These are phyloP conservation scores for Agrotis segetum DNA, from an alignment of 2,888 invertebrate species.

Conservation along the genomic window DNA sequence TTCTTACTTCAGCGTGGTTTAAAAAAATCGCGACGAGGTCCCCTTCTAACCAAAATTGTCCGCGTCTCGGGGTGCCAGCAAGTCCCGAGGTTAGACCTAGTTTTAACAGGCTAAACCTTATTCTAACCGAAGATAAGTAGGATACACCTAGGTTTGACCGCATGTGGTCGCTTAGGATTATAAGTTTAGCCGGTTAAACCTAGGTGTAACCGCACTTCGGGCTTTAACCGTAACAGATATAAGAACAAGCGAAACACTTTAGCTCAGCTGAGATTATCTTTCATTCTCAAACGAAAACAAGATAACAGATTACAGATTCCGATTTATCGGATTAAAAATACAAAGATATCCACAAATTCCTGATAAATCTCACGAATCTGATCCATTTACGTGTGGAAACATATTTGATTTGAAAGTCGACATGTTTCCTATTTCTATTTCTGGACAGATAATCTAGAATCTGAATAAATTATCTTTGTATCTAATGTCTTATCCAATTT, in stretches of 20 bases:
- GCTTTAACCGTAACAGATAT: too few relatives aligned
- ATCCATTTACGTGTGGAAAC: constrained; percentile 4
- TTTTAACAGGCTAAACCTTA: too few relatives aligned
- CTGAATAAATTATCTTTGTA: constrained; percentile 20
- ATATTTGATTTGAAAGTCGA: constrained; percentile 5
- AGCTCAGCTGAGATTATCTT: constrained; percentile 13
- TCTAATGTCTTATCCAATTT: constrained; percentile 23
- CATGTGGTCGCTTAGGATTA: too few relatives aligned
- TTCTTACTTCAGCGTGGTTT: too few relatives aligned
- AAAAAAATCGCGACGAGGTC: too few relatives aligned
- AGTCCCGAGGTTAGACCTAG: too few relatives aligned
- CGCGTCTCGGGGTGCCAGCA: too few relatives aligned
- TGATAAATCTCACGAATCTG: constrained; percentile 8
- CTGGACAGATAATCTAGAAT: constrained; percentile 22
- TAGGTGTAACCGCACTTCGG: too few relatives aligned
- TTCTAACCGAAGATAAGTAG: too few relatives aligned
- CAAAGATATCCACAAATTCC: constrained; percentile 22
- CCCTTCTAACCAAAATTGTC: too few relatives aligned
- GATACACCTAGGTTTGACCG: too few relatives aligned
- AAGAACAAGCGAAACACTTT: constrained; percentile 6
- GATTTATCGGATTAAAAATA: constrained; percentile 46
- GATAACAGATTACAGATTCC: constrained; percentile 28
- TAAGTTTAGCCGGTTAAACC: too few relatives aligned
- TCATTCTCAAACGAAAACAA: constrained; percentile 35
- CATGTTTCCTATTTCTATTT: constrained; percentile 17